Conservation (phyloP, 2,797 vertebrate species). For the Luscinia luscinia region DNA sequence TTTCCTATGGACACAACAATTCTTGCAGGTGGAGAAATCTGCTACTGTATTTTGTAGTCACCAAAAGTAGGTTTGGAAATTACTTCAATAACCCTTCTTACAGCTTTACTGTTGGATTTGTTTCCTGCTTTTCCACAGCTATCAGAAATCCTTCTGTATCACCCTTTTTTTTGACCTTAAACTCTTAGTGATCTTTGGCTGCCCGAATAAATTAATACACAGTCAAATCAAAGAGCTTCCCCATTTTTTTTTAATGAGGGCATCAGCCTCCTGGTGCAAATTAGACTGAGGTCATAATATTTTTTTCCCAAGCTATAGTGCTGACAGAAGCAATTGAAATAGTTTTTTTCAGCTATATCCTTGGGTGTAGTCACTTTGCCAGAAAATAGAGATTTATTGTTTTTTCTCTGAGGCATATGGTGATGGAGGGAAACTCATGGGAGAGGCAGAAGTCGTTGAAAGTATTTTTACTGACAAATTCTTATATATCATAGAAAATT, state of each 20-base stretch:
- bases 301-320: neutral
- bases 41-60: neutral
- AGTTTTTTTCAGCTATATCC: neutral
- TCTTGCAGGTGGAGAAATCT: neutral
- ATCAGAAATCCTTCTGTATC: neutral
- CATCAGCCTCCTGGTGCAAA: neutral
- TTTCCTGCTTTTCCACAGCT: neutral
- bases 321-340: neutral
- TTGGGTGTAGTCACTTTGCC: neutral
- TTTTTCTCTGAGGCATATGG: neutral
- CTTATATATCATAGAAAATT: neutral
- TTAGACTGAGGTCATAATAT: neutral
- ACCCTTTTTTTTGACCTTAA: neutral
- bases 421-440: neutral
- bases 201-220: neutral
- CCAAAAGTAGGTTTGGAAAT: neutral
- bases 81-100: neutral
- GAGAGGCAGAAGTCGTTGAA: neutral
- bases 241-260: neutral
- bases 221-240: neutral
- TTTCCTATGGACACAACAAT: neutral
- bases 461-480: neutral
- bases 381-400: neutral
- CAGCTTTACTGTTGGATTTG: neutral
- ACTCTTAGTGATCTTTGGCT: neutral